Evolutionary conservation across 2,888 invertebrate genomes (phyloP), one percentile per base, ranked within the genome.

Genomic region (Scaptomyza reducta): DNA sequence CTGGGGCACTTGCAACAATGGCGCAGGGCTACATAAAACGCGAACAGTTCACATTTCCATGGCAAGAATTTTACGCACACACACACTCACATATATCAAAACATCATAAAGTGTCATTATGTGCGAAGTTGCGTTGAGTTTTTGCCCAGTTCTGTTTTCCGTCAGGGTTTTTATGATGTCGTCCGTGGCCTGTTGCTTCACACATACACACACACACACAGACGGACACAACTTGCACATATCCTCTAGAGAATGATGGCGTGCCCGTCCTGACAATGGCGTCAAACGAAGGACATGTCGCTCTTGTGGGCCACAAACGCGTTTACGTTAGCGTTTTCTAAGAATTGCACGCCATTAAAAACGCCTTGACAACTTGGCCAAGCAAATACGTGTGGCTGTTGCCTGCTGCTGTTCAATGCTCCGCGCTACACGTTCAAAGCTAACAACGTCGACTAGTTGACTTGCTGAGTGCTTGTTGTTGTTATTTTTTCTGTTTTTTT

Each of bases 61-160:
- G 7, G 56, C 33, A 14, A 54, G 47, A 57, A n/a, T 41, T 50
- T 14, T 31, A 44, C 47, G 9, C 31, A 31, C 31, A 31, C 31
- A 47, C 58, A 45, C 40, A 56, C 44, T 56, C 41, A 58, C 46
- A 40, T 44, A 44, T 35, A 46, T 40, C 38, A 40, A 50, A 40
- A 64, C 57, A 57, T 77, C 87, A 86, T 86, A 83, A 86, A 82
- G 77, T 74, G 80, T 76, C 78, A 86, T 82, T 86, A 83, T 83
- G 84, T 77, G 73, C 77, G 65, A 79, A 83, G 86, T 77, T 86
- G 77, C 70, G 47, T 53, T 59, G 62, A 57, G 60, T 60, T 66
- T 51, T 64, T 53, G 35, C 18, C 31, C 58, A 45, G 56, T 27
- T 58, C 45, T 62, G 63, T 45, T 63, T 70, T 62, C 66, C 57